These are phyloP conservation scores for Acrossocheilus fasciatus DNA, from an alignment of 2,797 vertebrate genomes.

Conservation along the genomic window DNA sequence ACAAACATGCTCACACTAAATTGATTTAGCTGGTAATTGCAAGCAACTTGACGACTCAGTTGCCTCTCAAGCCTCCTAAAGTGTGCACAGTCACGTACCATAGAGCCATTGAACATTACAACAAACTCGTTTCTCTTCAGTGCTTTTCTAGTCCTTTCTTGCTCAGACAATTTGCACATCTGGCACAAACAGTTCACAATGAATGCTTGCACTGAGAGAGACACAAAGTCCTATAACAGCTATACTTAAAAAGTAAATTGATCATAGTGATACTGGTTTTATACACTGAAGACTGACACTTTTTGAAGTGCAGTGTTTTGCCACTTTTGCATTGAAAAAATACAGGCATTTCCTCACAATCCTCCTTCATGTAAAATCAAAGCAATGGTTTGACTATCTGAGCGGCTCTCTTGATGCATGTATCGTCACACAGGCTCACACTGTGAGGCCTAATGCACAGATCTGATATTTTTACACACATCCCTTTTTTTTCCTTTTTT, in stretches of 20 bases:
- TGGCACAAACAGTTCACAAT: neutral
- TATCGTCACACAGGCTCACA: neutral
- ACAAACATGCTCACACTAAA: constrained; percentile 30
- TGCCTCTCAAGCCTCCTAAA: constrained; percentile 7
- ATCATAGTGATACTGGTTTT: neutral
- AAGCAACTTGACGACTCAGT: constrained; percentile 19
- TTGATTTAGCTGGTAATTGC: constrained; percentile 56
- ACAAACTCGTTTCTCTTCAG: neutral
- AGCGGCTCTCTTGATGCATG: neutral
- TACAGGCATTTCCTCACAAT: neutral
- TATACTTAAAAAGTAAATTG: constrained; percentile 17
- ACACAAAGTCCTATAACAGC: constrained; percentile 2
- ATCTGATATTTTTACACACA: neutral
- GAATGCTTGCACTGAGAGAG: neutral
- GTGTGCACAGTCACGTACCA: constrained; percentile 39
- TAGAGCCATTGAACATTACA: constrained; percentile 9
- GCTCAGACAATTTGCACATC: neutral
- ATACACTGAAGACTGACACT: neutral
- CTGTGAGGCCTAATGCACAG: neutral
- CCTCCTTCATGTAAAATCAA: neutral
- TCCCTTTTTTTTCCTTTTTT: neutral
- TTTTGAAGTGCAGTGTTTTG: neutral
- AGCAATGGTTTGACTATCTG: neutral
- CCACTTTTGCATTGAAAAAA: neutral
- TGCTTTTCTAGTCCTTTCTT: neutral